Evolutionary conservation across 2,888 invertebrate genomes (phyloP), one percentile per base, ranked within the genome.

Genomic region (Hipparchia sbordonii): DNA sequence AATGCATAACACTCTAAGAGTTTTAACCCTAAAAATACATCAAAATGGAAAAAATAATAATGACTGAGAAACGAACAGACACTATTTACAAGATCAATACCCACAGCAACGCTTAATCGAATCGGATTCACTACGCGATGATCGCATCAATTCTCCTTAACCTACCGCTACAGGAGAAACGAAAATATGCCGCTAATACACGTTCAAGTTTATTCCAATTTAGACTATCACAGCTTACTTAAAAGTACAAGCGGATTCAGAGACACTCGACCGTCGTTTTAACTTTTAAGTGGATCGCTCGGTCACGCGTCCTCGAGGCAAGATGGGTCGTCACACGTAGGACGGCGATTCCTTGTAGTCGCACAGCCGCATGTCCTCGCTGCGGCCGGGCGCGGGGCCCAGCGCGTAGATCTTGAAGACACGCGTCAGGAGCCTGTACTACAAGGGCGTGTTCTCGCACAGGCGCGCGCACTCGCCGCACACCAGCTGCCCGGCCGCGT

Each of bases 211-310:
- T 12, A 90, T 90, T 87, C 89, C 85, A 88, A 88, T 88, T 85
- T 89, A 92, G 87, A 87, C 90, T 92, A 92, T 92, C 92, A 93
- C 93, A 93, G 91, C 89, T 91, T 84, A 91, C 89, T 89, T 85
- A 86, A 46, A 67, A 87, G 88, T 85, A 86, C 83, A 75, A 80
- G 80, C 83, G 83, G 80, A 71, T 77, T 76, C 79, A 48, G 68
- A 71, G 52, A 39, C 39, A 39, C 39, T 5, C 39, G 39, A 39
- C 39, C 39, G 39, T 39, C 39, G 39, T 39, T 39, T 39, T 39
- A 39, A 39, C 39, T 39, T 39, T 39, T 39, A 39, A 39, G 39
- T 39, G 3, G 39, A 39, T 39, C 39, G 39, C 39, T 39, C 39
- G 39, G 39, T 39, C 39, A 39, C 39, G 39, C 39, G 39, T 45